A percentile compares a stretch with the other conserved stretches of the same genome.
Evolutionary conservation across 2,113 vertebrate species (phyloP).

Genomic region (Mustelus asterias): DNA sequence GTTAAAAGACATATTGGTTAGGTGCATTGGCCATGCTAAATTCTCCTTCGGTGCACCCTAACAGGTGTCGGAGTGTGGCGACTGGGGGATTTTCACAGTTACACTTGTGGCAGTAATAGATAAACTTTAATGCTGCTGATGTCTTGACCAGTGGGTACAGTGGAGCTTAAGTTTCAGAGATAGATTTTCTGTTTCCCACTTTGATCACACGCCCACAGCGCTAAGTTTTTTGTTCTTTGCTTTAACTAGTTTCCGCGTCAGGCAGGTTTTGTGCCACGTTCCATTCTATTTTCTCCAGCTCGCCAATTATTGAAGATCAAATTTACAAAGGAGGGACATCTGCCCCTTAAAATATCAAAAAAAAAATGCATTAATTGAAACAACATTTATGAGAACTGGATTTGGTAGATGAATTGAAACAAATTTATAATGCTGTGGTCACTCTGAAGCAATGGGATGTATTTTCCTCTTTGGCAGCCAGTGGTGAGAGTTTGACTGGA

Average conservation of each 20-base stretch:
- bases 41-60: too few species aligned
- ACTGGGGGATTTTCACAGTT: too few species aligned
- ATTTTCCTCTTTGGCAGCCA: neutral
- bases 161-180: neutral
- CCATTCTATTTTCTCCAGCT: neutral
- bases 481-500: neutral
- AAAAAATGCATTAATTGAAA: neutral
- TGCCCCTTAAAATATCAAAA: neutral
- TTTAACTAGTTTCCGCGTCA: neutral
- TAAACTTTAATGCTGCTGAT: neutral
- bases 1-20: too few species aligned
- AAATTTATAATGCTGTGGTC: neutral
- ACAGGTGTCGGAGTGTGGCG: too few species aligned
- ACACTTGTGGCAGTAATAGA: too few species aligned
- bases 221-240: neutral
- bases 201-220: neutral
- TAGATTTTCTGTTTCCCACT: neutral
- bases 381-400: neutral
- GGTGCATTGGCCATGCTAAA: too few species aligned
- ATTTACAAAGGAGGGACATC: neutral
- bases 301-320: neutral
- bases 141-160: neutral
- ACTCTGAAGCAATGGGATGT: neutral
- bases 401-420: neutral
- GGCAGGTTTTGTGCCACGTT: neutral